Percentiles rank a stretch among this genome's conserved stretches.
phyloP scores from a whole-genome alignment of 23 tunicate genomes.

The Halocynthia aurantium region DNA sequence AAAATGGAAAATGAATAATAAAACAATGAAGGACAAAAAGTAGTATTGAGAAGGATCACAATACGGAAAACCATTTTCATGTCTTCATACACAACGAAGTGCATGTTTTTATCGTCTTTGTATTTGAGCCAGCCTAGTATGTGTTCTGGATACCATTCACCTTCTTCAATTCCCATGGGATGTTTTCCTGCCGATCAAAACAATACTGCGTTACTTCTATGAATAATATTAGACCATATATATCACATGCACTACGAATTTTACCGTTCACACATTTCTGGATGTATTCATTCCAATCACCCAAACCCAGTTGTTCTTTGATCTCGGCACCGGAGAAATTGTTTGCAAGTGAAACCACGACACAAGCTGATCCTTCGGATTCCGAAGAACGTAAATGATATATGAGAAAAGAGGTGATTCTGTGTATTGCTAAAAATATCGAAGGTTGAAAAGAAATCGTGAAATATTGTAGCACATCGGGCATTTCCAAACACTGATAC shows the following conservation, averaged over 20 bases:
- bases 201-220: background rate
- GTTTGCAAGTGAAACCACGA: slow-evolving; percentile 16
- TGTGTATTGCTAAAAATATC: too few species aligned
- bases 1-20: too few species aligned
- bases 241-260: background rate
- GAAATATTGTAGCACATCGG: too few species aligned
- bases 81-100: background rate
- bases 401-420: background rate
- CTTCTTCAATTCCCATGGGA: too few species aligned
- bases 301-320: background rate
- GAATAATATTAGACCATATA: too few species aligned
- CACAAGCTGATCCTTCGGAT: slow-evolving; percentile 29
- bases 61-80: slow-evolving; percentile 1
- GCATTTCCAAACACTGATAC: too few species aligned
- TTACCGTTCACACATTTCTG: slow-evolving; percentile 15
- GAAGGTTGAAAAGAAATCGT: too few species aligned
- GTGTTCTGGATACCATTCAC: too few species aligned
- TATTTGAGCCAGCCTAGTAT: too few species aligned
- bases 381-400: slow-evolving; percentile 26
- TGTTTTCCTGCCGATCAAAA: background rate
- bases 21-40: too few species aligned
- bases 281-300: slow-evolving; percentile 12
- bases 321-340: background rate
- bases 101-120: background rate
- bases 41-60: too few species aligned